Base-by-base conservation (phyloP, 2,888 invertebrate species). In the Chrysolina americana region DNA sequence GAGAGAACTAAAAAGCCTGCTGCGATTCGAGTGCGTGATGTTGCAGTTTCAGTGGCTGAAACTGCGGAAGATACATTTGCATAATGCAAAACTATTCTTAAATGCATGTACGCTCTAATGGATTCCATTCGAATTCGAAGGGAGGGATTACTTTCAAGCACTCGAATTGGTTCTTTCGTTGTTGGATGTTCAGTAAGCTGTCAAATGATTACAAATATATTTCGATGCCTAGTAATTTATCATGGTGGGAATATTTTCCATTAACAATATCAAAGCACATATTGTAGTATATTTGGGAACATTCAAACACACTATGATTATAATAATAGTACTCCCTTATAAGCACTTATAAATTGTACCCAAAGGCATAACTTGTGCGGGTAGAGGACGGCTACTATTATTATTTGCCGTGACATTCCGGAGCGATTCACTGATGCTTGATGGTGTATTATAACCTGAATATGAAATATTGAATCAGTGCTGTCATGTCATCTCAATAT, bases 61-160 rank as follows among this genome's bases (percentile, higher is more conserved):
- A 81, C 83, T 81, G 80, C 83, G 81, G 83, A 82, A 81, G 83
- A 81, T 82, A 83, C 82, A 85, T 85, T 84, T 85, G 81, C 85
- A 85, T 85, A 84, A 84, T 85, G 83, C 81, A 83, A 77, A 81
- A 82, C 82, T 82, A 82, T 79, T 79, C 76, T 76, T 76, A 76
- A 76, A 76, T 74, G 74, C 74, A 47, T 41, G 62, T 65, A 69
- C 62, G 72, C 68, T 74, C 74, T 78, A 78, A 76, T 76, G 76
- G 76, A 78, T 74, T 70, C 65, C 68, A 65, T 71, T 74, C 71
- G 69, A 70, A 69, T 68, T 50, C 59, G 53, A 71, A 74, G 48
- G 62, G 70, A 64, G 66, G 63, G 66, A 78, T 73, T 73, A 76
- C 74, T 78, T 73, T 66, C 17, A 73, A 72, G 72, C 73, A 74